A percentile compares a stretch with the other conserved stretches of the same genome.
These are phyloP conservation scores for Platycercus adscitus DNA, from an alignment of 2,113 vertebrate species.

Conservation along the genomic window DNA sequence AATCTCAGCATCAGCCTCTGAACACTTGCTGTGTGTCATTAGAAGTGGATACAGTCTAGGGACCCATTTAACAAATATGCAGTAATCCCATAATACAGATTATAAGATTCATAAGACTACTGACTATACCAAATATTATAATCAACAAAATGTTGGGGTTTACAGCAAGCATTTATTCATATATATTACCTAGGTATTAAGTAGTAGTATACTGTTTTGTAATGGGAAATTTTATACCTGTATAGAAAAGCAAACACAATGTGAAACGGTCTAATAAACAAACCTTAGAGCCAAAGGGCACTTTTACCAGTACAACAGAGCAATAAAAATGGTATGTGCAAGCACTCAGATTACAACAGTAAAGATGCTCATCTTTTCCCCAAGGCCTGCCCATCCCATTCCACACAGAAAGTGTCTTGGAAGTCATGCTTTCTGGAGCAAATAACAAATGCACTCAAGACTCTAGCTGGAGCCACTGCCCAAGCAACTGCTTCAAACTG, in stretches of 20 bases:
- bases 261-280: background rate
- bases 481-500: background rate
- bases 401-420: background rate
- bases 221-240: background rate
- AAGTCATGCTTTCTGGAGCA: background rate
- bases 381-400: background rate
- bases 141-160: background rate
- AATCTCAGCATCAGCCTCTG: conserved; percentile 3
- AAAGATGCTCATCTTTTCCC: background rate
- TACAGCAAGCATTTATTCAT: background rate
- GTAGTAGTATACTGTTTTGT: background rate
- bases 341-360: background rate
- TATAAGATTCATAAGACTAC: background rate
- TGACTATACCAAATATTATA: background rate
- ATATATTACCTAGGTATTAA: background rate
- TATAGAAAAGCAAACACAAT: background rate
- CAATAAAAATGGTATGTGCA: background rate
- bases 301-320: background rate
- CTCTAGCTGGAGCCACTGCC: background rate
- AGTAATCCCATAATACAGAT: background rate
- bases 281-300: background rate
- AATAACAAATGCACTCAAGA: background rate
- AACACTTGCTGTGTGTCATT: background rate
- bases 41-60: background rate
- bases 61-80: background rate